A percentile compares a stretch with the other conserved stretches of the same genome.
These are phyloP conservation scores for Drosophila trapezifrons DNA, from an alignment of 1,140 invertebrate genomes.

Conservation along the genomic window DNA sequence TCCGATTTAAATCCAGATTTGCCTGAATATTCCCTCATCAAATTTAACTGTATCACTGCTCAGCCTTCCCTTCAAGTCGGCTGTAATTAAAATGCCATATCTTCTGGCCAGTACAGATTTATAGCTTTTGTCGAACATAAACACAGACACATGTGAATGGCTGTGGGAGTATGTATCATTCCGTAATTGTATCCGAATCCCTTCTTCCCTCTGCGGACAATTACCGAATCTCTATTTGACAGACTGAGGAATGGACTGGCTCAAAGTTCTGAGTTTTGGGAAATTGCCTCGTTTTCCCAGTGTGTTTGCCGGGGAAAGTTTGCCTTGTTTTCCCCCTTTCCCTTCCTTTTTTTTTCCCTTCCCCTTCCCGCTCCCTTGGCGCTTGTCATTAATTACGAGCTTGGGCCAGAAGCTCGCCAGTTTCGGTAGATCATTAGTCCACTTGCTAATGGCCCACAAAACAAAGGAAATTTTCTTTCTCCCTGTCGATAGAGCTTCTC, in stretches of 20 bases:
- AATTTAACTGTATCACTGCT: neutral
- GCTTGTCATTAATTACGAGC: constrained; percentile 45
- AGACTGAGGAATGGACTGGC: constrained; percentile 42
- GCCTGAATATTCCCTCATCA: neutral
- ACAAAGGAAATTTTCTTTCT: constrained; percentile 40
- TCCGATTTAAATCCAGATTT: neutral
- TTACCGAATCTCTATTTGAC: constrained; percentile 47
- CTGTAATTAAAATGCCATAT: constrained; percentile 35
- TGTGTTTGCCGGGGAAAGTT: constrained; percentile 38
- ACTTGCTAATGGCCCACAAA: constrained; percentile 48
- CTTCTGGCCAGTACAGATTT: constrained; percentile 15
- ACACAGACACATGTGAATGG: neutral
- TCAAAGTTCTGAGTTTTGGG: constrained; percentile 38
- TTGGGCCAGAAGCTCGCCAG: constrained; percentile 20
- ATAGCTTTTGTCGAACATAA: constrained; percentile 9
- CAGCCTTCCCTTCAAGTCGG: neutral
- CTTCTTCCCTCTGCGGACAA: constrained; percentile 12
- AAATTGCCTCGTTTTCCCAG: constrained; percentile 54
- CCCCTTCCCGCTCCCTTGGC: neutral
- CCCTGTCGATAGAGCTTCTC: constrained; percentile 23
- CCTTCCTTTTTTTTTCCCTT: constrained; percentile 3
- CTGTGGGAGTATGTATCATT: constrained; percentile 12
- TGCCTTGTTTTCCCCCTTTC: neutral
- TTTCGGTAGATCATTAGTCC: constrained; percentile 52
- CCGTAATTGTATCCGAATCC: constrained; percentile 19